Evolutionary conservation across 2,888 invertebrate genomes (phyloP).

Genomic region (Drosophila cracens): DNA sequence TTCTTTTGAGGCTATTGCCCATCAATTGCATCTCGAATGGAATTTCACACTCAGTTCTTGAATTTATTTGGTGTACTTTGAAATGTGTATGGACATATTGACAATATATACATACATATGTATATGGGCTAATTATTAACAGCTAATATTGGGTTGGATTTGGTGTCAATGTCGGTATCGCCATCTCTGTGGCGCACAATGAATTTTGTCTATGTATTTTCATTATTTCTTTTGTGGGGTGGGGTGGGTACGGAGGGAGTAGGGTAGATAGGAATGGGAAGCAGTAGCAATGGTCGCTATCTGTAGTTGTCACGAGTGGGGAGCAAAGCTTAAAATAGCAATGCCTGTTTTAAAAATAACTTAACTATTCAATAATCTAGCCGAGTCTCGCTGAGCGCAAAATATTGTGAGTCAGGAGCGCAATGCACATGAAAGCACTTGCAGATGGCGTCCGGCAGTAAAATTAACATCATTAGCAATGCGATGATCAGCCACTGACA

Average conservation of each 20-base stretch:
- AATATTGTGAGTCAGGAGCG: constrained; percentile 18
- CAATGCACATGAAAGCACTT: not conserved
- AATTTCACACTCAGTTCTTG: constrained; percentile 26
- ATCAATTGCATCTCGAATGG: constrained; percentile 7
- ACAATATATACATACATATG: not conserved
- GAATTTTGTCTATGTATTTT: constrained; percentile 19
- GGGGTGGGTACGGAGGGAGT: not conserved
- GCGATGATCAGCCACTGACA: not conserved
- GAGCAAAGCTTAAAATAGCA: constrained; percentile 40
- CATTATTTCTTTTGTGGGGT: not conserved
- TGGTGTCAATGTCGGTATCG: constrained; percentile 32
- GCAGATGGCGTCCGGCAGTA: not conserved
- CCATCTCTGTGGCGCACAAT: constrained; percentile 16
- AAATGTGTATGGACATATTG: not conserved
- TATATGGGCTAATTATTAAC: constrained; percentile 17
- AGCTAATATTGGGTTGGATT: constrained; percentile 18
- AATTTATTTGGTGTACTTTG: constrained; percentile 16
- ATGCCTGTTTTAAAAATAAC: constrained; percentile 40
- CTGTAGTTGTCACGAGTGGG: not conserved
- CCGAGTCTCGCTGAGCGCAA: not conserved
- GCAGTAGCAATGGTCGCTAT: not conserved
- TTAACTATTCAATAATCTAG: constrained; percentile 20
- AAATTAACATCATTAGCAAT: not conserved
- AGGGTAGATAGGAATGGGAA: not conserved
- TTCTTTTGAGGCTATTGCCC: constrained; percentile 39